Evolutionary conservation across 1,140 invertebrate genomes (phyloP).

Genomic region (Riptortus pedestris): DNA sequence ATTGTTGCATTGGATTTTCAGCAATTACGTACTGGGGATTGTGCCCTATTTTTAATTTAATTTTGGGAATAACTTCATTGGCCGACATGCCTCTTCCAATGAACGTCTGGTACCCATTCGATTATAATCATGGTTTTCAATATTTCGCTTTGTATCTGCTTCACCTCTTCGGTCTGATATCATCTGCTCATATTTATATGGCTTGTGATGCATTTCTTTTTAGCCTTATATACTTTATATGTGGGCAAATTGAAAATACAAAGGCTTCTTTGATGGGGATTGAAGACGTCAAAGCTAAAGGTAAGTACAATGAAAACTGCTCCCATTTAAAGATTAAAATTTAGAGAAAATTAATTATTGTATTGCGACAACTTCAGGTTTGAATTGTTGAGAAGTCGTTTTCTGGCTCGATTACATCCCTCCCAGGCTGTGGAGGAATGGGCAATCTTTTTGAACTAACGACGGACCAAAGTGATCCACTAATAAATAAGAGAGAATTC

Average conservation of each 20-base stretch:
- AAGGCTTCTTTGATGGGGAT: background rate
- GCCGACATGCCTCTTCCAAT: constrained; percentile 14
- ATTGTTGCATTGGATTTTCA: background rate
- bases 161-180: background rate
- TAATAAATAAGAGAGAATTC: no score
- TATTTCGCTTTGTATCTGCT: background rate
- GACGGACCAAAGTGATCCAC: no score
- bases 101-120: constrained; percentile 1
- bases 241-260: background rate
- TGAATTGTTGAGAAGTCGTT: no score
- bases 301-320: background rate
- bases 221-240: background rate
- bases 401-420: no score
- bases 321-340: no score
- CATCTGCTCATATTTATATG: constrained; percentile 14
- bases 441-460: no score
- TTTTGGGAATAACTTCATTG: background rate
- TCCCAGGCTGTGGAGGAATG: no score
- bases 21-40: background rate
- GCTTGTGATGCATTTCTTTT: constrained; percentile 14
- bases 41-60: constrained; percentile 10
- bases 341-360: no score
- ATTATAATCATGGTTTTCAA: background rate
- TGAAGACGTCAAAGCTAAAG: background rate
- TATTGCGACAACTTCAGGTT: no score